Evolutionary conservation across 2,797 vertebrate species (phyloP).

Genomic region (Chrysocyon brachyurus): DNA sequence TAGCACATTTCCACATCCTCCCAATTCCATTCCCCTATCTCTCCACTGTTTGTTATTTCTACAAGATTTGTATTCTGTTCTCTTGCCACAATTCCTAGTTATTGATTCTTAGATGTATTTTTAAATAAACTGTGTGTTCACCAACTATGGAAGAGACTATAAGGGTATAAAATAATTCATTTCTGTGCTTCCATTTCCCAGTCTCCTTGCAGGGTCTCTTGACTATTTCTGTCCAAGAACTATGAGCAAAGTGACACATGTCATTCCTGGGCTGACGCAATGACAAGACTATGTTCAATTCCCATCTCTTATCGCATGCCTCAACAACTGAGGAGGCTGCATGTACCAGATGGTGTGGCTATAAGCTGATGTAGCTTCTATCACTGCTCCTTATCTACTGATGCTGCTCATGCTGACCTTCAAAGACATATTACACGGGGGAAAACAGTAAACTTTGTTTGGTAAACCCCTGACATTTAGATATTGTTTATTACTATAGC

Average conservation of each 20-base stretch:
- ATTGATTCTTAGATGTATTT: background rate
- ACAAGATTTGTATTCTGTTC: background rate
- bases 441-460: background rate
- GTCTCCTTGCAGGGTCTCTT: background rate
- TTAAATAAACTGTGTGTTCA: background rate
- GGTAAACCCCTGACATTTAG: background rate
- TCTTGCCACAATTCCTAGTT: background rate
- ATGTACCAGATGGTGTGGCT: background rate
- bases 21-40: background rate
- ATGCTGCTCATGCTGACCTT: background rate
- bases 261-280: background rate
- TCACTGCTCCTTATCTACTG: background rate
- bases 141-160: background rate
- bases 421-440: background rate
- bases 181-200: background rate
- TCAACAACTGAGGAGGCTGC: background rate
- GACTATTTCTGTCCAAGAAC: background rate
- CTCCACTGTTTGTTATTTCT: background rate
- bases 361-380: background rate
- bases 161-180: background rate
- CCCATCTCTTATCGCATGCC: background rate
- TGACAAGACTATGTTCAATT: background rate
- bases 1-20: background rate
- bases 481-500: background rate
- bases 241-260: background rate